Evolutionary conservation across 2,113 vertebrate genomes (phyloP).

Genomic region (Glaucomys volans): DNA sequence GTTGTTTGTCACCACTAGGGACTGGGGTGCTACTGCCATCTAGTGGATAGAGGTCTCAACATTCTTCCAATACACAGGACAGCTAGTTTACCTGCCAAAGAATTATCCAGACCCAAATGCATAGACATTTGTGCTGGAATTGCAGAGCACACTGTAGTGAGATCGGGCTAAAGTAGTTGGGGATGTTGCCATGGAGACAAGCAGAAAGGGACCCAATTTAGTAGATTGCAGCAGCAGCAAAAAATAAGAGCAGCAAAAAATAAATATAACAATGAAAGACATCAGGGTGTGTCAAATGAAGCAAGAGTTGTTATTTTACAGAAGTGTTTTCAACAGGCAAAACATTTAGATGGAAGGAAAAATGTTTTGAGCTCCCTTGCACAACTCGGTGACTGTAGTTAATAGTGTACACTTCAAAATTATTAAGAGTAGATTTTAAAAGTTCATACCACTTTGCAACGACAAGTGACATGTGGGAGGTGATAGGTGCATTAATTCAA

Average conservation of each 20-base stretch:
- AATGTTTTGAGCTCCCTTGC: background rate
- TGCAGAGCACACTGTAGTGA: background rate
- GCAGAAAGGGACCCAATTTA: background rate
- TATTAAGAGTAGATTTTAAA: background rate
- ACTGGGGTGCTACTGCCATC: background rate
- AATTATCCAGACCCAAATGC: background rate
- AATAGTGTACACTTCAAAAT: background rate
- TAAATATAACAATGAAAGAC: background rate
- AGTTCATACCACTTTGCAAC: background rate
- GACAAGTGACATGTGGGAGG: background rate
- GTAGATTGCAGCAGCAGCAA: background rate
- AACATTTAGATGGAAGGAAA: background rate
- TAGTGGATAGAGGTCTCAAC: background rate
- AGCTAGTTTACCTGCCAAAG: background rate
- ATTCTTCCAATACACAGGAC: background rate
- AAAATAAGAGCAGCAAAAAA: too few relatives aligned
- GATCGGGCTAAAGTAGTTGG: background rate
- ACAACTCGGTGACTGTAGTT: background rate
- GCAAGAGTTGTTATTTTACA: background rate
- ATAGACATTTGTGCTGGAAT: background rate
- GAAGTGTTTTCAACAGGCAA: background rate
- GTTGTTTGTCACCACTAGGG: background rate
- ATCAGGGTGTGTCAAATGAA: background rate
- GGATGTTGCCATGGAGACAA: background rate
- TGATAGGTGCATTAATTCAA: background rate